Percentiles rank a stretch among this genome's conserved stretches.
phyloP scores from a whole-genome alignment of 2,113 vertebrate genomes.

The Paramisgurnus dabryanus region DNA sequence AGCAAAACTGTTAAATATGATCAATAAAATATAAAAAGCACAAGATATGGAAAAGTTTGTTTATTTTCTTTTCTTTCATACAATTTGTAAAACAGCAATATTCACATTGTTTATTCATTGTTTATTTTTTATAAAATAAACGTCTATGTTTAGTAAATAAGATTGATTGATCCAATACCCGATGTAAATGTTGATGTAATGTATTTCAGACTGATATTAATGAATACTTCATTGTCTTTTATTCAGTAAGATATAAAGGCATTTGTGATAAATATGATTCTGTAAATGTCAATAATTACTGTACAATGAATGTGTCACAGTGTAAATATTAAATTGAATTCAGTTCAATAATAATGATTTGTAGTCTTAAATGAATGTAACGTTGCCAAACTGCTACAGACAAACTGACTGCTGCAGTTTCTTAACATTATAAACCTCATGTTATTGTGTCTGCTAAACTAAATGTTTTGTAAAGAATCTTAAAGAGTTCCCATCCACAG shows the following conservation, averaged over 20 bases:
- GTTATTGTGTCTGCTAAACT: no score
- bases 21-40: not conserved
- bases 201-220: conserved; percentile 59
- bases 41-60: conserved; percentile 36
- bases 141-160: conserved; percentile 68
- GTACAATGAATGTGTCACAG: conserved; percentile 42
- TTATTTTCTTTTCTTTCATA: conserved; percentile 64
- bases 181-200: conserved; percentile 67
- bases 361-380: not conserved
- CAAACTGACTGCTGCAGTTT: not conserved
- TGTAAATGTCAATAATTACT: conserved; percentile 26
- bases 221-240: conserved; percentile 50
- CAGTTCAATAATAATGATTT: not conserved
- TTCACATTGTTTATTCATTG: conserved; percentile 67
- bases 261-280: conserved; percentile 39
- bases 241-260: conserved; percentile 60
- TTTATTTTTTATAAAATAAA: conserved; percentile 67
- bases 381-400: not conserved
- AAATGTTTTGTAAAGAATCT: no score
- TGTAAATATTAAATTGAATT: conserved; percentile 36
- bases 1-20: no score
- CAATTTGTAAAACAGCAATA: conserved; percentile 73
- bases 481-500: no score
- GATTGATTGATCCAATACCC: conserved; percentile 64
- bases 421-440: no score